Conservation (phyloP, 2,888 invertebrate species). For the Pyrrhosoma nymphula region DNA sequence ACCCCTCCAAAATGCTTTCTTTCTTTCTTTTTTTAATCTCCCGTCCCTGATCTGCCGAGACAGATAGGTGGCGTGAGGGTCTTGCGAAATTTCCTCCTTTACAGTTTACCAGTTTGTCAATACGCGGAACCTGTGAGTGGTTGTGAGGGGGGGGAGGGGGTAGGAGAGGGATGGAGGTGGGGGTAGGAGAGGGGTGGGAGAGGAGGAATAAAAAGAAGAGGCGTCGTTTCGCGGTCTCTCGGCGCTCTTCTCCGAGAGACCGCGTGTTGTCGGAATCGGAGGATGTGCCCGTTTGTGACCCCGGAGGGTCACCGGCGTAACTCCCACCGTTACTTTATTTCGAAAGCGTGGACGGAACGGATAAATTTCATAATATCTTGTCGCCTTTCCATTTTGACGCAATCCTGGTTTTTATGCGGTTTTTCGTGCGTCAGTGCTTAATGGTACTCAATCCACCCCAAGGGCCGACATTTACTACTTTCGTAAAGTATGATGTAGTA, state of each 20-base stretch:
- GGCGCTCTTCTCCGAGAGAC: background rate
- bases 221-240: background rate
- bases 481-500: too few relatives aligned
- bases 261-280: too few relatives aligned
- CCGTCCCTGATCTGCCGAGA: background rate
- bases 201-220: background rate
- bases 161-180: too few relatives aligned
- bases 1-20: background rate
- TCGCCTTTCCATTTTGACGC: background rate
- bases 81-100: conserved; percentile 25
- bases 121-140: conserved; percentile 9
- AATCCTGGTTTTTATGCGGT: too few relatives aligned
- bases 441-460: too few relatives aligned
- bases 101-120: conserved; percentile 39
- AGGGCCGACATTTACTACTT: too few relatives aligned
- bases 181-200: too few relatives aligned
- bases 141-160: background rate
- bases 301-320: background rate
- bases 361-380: background rate
- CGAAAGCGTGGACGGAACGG: background rate
- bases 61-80: background rate
- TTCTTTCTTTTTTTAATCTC: background rate
- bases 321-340: background rate
- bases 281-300: background rate
- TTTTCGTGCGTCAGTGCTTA: too few relatives aligned